phyloP scores from a whole-genome alignment of 2,797 vertebrate genomes.

The Xyrichtys novacula region DNA sequence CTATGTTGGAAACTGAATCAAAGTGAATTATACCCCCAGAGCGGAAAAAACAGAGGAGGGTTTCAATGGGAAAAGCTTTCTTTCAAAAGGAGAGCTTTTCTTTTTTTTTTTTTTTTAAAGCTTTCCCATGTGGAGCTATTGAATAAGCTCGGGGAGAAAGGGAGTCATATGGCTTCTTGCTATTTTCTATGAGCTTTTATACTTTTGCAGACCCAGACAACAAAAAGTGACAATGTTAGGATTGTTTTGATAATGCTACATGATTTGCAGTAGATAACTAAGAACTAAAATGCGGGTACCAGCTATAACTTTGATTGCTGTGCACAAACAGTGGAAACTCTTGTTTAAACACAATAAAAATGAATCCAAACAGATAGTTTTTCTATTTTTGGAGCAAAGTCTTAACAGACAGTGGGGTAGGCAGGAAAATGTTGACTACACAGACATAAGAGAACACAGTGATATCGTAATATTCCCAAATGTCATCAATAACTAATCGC shows the following conservation, averaged over 20 bases:
- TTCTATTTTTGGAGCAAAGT: conserved; percentile 42
- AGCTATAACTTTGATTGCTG: no score
- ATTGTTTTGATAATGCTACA: conserved; percentile 75
- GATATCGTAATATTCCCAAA: no score
- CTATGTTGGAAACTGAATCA: conserved; percentile 66
- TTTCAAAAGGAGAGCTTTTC: conserved; percentile 64
- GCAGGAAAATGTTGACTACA: no score
- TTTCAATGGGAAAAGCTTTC: conserved; percentile 61
- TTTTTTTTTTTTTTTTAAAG: conserved; percentile 71
- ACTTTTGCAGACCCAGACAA: conserved; percentile 50
- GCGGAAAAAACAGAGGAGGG: conserved; percentile 63
- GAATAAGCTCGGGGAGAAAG: conserved; percentile 57
- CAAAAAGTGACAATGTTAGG: conserved; percentile 60
- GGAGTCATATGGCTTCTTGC: conserved; percentile 72
- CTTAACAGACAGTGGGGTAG: conserved; percentile 29
- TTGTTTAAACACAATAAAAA: no score
- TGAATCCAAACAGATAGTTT: neutral
- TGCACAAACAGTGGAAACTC: no score
- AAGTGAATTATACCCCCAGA: conserved; percentile 63
- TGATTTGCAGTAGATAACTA: conserved; percentile 50
- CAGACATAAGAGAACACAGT: no score
- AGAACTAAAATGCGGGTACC: conserved; percentile 46
- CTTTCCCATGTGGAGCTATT: conserved; percentile 62
- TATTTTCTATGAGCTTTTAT: conserved; percentile 59
- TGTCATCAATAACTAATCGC: no score